A percentile compares a stretch with the other conserved stretches of the same genome.
These are phyloP conservation scores for Cancer borealis DNA, from an alignment of 2,888 invertebrate species.

Conservation along the genomic window DNA sequence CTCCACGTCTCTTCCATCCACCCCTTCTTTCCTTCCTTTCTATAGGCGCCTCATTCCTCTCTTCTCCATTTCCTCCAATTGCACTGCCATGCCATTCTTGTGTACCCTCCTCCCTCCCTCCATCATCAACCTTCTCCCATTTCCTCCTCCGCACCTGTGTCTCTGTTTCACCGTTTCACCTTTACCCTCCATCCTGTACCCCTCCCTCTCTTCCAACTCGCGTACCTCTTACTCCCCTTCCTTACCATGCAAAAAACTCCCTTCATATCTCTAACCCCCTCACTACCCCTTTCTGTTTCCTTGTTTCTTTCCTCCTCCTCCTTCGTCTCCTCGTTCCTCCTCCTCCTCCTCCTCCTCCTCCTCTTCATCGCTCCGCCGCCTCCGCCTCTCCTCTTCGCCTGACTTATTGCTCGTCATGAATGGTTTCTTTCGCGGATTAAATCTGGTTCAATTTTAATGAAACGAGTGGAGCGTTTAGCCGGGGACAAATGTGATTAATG, in stretches of 20 bases:
- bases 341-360: background rate
- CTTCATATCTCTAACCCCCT: background rate
- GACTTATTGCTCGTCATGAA: slow-evolving; percentile 35
- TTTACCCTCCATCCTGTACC: background rate
- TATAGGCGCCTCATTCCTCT: no score
- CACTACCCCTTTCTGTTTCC: background rate
- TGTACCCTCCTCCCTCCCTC: background rate
- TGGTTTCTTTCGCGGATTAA: slow-evolving; percentile 26
- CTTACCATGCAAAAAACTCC: no score
- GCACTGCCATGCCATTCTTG: background rate
- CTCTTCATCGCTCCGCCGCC: background rate
- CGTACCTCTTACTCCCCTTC: background rate
- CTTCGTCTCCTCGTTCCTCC: background rate
- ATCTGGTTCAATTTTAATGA: slow-evolving; percentile 36
- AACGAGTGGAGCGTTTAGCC: slow-evolving; percentile 32
- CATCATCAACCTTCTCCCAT: background rate
- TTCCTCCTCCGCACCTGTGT: background rate
- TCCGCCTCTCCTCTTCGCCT: background rate
- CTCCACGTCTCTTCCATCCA: background rate
- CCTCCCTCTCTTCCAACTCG: background rate
- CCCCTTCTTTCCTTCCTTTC: background rate
- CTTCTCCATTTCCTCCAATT: no score
- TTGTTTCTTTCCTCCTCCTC: background rate
- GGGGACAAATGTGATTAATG: slow-evolving; percentile 35
- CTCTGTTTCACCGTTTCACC: background rate